phyloP scores from a whole-genome alignment of 2,888 invertebrate genomes.

The Galeopsomyia nigrocyanea region DNA sequence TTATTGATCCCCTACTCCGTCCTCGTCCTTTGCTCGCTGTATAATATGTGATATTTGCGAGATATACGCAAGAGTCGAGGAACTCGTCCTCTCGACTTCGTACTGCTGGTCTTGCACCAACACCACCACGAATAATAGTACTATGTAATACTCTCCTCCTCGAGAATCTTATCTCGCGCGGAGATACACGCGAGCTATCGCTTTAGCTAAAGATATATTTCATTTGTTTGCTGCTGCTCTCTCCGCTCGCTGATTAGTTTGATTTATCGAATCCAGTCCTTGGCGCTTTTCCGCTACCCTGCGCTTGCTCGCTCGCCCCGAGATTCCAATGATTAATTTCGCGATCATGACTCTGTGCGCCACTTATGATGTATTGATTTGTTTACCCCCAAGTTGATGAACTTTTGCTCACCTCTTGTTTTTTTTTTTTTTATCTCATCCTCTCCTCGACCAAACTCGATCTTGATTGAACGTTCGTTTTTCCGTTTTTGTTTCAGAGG shows the following conservation, averaged over 20 bases:
- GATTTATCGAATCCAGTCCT: neutral
- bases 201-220: no score
- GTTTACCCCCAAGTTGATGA: neutral
- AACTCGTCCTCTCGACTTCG: slow-evolving; percentile 38
- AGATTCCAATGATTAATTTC: no score
- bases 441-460: neutral
- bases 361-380: neutral
- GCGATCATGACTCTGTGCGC: neutral
- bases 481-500: slow-evolving; percentile 47
- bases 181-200: no score
- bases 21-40: slow-evolving; percentile 50
- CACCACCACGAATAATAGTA: no score
- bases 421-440: no score
- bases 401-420: neutral
- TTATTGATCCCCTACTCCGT: slow-evolving; percentile 65
- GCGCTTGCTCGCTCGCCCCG: no score
- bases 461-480: neutral
- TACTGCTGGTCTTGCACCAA: slow-evolving; percentile 46
- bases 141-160: no score
- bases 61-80: neutral
- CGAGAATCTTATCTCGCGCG: no score
- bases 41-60: slow-evolving; percentile 5
- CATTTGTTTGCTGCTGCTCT: slow-evolving; percentile 5
- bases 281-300: neutral
- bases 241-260: slow-evolving; percentile 14